These are phyloP conservation scores for Brachyptera putata DNA, from an alignment of 2,888 invertebrate genomes.

Conservation along the genomic window DNA sequence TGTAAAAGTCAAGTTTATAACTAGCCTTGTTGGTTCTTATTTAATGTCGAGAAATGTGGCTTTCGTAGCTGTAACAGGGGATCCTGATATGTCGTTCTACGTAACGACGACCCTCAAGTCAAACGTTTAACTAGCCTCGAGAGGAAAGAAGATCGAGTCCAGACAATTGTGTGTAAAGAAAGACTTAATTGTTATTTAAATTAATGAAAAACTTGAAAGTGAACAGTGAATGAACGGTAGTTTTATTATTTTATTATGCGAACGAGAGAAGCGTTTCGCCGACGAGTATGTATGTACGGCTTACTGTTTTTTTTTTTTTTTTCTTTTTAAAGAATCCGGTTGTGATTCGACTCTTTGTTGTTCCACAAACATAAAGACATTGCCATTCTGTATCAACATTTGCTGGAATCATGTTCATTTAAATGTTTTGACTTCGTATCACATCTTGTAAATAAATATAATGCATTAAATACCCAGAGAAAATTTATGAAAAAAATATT, in stretches of 20 bases:
- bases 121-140: neutral
- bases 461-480: neutral
- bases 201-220: neutral
- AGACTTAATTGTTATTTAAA: neutral
- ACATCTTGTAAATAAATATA: conserved; percentile 5
- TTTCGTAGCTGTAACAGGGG: neutral
- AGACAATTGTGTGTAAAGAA: neutral
- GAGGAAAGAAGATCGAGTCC: neutral
- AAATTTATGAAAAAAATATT: conserved; percentile 1
- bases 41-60: conserved; percentile 6
- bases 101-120: neutral
- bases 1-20: neutral
- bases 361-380: neutral
- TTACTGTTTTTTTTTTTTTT: neutral
- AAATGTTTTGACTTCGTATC: neutral
- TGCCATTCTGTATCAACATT: too few species aligned
- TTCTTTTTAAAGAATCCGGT: conserved; percentile 5
- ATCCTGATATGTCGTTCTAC: neutral
- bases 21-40: conserved; percentile 1
- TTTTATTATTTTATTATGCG: conserved; percentile 1
- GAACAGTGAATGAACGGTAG: neutral
- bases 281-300: neutral
- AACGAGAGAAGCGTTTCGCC: neutral
- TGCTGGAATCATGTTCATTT: neutral
- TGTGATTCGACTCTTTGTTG: neutral